These are phyloP conservation scores for Mactromeris polynyma DNA, from an alignment of 2,888 invertebrate genomes.

Conservation along the genomic window DNA sequence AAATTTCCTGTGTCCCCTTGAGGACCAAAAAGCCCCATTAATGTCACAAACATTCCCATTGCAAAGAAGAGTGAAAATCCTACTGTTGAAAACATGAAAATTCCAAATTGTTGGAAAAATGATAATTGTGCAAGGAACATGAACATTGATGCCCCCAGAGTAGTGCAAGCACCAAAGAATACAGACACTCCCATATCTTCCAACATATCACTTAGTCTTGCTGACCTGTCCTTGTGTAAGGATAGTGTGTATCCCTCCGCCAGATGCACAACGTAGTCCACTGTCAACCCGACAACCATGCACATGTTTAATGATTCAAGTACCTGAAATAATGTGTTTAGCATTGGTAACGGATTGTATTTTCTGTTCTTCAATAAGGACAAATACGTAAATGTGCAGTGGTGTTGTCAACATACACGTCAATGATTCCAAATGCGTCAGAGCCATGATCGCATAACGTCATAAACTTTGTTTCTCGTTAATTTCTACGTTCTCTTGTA, in stretches of 20 bases:
- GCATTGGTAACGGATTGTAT: too few relatives aligned
- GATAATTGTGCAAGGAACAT: slow-evolving; percentile 81
- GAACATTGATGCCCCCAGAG: slow-evolving; percentile 81
- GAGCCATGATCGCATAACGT: too few relatives aligned
- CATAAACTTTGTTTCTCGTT: too few relatives aligned
- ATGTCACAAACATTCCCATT: slow-evolving; percentile 77
- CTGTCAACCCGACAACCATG: slow-evolving; percentile 78
- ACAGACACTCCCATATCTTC: slow-evolving; percentile 81
- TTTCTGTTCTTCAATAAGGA: too few relatives aligned
- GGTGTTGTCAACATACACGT: too few relatives aligned
- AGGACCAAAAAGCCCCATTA: slow-evolving; percentile 80
- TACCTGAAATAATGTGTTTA: slow-evolving; percentile 63
- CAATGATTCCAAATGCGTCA: too few relatives aligned
- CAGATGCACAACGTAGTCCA: slow-evolving; percentile 81
- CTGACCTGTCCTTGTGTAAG: slow-evolving; percentile 65
- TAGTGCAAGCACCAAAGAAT: slow-evolving; percentile 83
- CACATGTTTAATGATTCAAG: slow-evolving; percentile 79
- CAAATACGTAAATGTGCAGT: too few relatives aligned
- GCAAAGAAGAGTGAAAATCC: slow-evolving; percentile 81
- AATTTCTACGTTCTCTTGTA: too few relatives aligned
- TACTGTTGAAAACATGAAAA: slow-evolving; percentile 83
- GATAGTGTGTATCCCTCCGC: slow-evolving; percentile 80
- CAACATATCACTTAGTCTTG: slow-evolving; percentile 76
- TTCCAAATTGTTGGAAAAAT: slow-evolving; percentile 83
- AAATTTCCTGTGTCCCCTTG: slow-evolving; percentile 70